Conservation (phyloP, 2,113 vertebrate species). For the Rhadina sibilatrix region DNA sequence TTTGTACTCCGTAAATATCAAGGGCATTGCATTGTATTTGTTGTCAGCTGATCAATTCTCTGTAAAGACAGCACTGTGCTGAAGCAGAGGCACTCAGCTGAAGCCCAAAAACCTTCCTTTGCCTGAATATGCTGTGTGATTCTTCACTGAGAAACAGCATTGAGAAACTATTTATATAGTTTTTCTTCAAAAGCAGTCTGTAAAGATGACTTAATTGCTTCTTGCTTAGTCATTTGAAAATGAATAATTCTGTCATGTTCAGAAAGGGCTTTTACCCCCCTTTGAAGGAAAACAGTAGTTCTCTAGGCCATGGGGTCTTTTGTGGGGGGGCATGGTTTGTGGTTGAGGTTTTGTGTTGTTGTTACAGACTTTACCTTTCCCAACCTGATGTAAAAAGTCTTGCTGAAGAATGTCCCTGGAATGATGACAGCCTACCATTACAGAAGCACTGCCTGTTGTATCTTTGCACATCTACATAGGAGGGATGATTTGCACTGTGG, state of each 20-base stretch:
- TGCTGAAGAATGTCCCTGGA: not conserved
- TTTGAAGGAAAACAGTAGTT: not conserved
- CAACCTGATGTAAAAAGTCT: not conserved
- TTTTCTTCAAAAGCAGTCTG: slow-evolving; percentile 12
- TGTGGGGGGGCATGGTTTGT: not conserved
- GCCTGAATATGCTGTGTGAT: not conserved
- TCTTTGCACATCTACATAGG: not conserved
- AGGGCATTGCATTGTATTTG: not conserved
- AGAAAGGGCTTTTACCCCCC: not conserved
- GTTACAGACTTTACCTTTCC: not conserved
- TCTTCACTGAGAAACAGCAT: not conserved
- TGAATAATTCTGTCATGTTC: not conserved
- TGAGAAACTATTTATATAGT: not conserved
- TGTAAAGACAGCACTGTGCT: not conserved
- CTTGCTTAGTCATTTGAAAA: not conserved
- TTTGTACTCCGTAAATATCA: not conserved
- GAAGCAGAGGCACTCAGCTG: not conserved
- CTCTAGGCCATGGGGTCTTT: not conserved
- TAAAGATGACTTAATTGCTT: not conserved
- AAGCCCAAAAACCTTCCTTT: not conserved
- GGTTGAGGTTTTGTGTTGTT: not conserved
- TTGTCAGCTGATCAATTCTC: not conserved
- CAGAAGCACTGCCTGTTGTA: not conserved
- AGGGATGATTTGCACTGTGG: not conserved
- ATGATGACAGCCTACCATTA: not conserved